phyloP scores from a whole-genome alignment of 2,888 invertebrate genomes.

The Rotaria magnacalcarata region DNA sequence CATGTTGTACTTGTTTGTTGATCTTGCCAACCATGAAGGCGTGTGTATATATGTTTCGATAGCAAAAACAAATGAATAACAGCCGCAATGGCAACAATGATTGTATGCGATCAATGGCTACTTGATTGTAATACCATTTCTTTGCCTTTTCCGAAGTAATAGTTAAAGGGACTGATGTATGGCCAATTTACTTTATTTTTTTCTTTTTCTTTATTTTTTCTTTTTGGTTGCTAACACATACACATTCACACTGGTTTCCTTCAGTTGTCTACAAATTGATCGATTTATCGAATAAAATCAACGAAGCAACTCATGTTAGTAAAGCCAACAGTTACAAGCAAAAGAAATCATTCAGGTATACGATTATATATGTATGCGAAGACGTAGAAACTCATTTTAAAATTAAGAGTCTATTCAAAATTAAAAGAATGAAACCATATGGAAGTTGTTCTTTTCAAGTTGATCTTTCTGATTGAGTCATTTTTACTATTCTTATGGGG shows the following conservation, averaged over 20 bases:
- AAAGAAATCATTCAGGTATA: not conserved
- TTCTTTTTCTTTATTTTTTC: not conserved
- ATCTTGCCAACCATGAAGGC: not conserved
- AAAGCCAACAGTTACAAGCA: not conserved
- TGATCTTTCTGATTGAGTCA: too few species aligned
- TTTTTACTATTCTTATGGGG: too few species aligned
- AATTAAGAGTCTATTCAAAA: too few species aligned
- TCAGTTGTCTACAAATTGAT: not conserved
- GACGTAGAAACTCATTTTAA: too few species aligned
- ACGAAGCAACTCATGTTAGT: not conserved
- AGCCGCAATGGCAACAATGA: not conserved
- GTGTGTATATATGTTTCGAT: not conserved
- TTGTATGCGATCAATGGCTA: not conserved
- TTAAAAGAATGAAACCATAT: too few species aligned
- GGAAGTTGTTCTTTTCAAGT: too few species aligned
- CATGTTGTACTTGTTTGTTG: not conserved
- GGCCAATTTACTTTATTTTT: not conserved
- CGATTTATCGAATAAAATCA: not conserved
- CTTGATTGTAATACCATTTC: not conserved
- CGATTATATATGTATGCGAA: not conserved
- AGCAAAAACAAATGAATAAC: not conserved
- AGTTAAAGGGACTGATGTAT: not conserved
- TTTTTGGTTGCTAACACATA: constrained; percentile 10
- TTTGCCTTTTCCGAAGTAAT: not conserved
- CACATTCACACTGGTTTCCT: not conserved